Evolutionary conservation across 1,140 invertebrate genomes (phyloP).

Genomic region (Psilanteris sp.): DNA sequence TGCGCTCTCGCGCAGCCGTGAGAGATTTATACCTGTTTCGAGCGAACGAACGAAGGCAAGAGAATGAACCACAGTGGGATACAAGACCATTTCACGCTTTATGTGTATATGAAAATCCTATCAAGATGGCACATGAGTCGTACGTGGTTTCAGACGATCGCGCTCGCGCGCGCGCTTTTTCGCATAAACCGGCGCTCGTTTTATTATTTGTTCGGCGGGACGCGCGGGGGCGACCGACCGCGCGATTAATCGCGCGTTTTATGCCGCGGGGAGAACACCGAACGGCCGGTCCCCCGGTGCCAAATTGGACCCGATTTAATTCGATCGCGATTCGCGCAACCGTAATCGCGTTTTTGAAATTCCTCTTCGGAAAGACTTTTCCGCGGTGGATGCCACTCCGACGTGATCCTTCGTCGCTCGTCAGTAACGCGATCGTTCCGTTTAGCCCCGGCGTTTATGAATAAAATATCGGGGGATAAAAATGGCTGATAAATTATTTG

Average conservation of each 20-base stretch:
- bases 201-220: conserved; percentile 47
- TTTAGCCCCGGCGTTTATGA: too few relatives aligned
- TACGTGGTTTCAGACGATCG: conserved; percentile 43
- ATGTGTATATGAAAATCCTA: conserved; percentile 63
- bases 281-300: too few relatives aligned
- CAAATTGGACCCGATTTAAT: too few relatives aligned
- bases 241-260: conserved; percentile 51
- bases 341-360: too few relatives aligned
- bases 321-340: too few relatives aligned
- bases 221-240: conserved; percentile 30
- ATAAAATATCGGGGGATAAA: too few relatives aligned
- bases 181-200: conserved; percentile 46
- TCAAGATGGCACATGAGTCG: conserved; percentile 58
- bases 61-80: conserved; percentile 59
- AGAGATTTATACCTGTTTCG: conserved; percentile 61
- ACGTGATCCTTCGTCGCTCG: too few relatives aligned
- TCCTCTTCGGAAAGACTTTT: too few relatives aligned
- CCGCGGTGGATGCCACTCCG: too few relatives aligned
- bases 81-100: conserved; percentile 62
- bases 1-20: conserved; percentile 53
- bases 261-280: too few relatives aligned
- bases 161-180: conserved; percentile 32
- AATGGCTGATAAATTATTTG: too few relatives aligned
- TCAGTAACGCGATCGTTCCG: too few relatives aligned
- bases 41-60: conserved; percentile 53